phyloP scores from a whole-genome alignment of 1,140 invertebrate species.

The Drosophila murphyi region DNA sequence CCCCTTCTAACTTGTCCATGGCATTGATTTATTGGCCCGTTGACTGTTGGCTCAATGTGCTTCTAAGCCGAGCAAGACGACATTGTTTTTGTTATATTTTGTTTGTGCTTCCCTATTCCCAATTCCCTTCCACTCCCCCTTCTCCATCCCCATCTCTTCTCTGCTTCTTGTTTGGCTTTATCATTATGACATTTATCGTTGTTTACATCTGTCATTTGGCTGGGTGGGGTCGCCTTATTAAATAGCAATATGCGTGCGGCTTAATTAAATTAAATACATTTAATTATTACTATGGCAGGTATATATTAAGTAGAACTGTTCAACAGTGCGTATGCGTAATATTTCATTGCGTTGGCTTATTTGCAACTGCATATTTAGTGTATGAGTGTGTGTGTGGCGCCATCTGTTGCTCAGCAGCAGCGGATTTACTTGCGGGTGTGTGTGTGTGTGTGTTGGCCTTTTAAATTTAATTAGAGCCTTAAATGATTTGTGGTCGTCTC shows the following conservation, averaged over 20 bases:
- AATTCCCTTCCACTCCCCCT: too few relatives aligned
- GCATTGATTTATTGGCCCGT: slow-evolving; percentile 77
- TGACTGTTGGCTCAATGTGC: slow-evolving; percentile 31
- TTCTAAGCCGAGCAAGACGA: slow-evolving; percentile 26
- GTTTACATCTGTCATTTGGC: slow-evolving; percentile 40
- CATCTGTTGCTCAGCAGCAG: slow-evolving; percentile 53
- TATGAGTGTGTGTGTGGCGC: slow-evolving; percentile 22
- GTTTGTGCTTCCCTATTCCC: neutral
- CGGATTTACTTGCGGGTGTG: neutral
- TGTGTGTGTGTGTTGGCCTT: slow-evolving; percentile 23
- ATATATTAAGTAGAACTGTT: too few relatives aligned
- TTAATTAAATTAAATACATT: slow-evolving; percentile 13
- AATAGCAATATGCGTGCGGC: neutral
- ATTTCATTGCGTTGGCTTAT: slow-evolving; percentile 19
- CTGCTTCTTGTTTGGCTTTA: slow-evolving; percentile 28
- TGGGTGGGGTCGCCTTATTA: slow-evolving; percentile 3
- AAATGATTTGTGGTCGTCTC: slow-evolving; percentile 64
- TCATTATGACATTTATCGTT: slow-evolving; percentile 55
- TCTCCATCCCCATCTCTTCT: too few relatives aligned
- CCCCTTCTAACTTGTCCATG: slow-evolving; percentile 38
- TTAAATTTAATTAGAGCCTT: slow-evolving; percentile 60
- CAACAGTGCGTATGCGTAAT: neutral
- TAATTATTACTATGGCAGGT: neutral
- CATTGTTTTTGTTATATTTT: slow-evolving; percentile 40
- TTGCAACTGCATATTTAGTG: neutral